phyloP scores from a whole-genome alignment of 2,888 invertebrate genomes.

The Mantis religiosa region DNA sequence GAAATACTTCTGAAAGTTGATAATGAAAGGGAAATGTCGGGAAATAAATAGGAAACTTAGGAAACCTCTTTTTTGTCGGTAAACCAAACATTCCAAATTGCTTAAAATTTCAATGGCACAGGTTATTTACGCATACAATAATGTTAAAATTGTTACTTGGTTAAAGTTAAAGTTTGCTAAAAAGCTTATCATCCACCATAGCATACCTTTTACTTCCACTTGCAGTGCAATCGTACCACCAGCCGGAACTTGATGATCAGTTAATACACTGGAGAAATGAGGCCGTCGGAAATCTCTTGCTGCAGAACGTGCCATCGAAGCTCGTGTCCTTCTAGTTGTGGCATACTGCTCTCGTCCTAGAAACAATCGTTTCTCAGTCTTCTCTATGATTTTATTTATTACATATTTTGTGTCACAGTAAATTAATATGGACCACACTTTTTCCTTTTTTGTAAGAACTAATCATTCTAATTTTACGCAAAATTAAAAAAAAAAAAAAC shows the following conservation, averaged over 20 bases:
- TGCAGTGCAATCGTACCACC: conserved; percentile 80
- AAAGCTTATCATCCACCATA: not conserved
- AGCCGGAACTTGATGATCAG: conserved; percentile 66
- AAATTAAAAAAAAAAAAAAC: too few relatives aligned
- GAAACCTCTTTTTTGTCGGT: too few relatives aligned
- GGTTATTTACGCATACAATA: too few relatives aligned
- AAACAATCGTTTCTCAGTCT: not conserved
- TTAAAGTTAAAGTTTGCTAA: not conserved
- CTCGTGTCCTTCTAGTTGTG: conserved; percentile 4
- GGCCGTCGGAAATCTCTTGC: conserved; percentile 56
- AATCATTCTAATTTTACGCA: too few relatives aligned
- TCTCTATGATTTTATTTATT: too few relatives aligned
- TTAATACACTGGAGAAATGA: conserved; percentile 62
- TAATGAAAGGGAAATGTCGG: too few relatives aligned
- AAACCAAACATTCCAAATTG: not conserved
- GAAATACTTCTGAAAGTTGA: too few relatives aligned
- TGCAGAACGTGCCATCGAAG: conserved; percentile 10
- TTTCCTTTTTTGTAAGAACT: too few relatives aligned
- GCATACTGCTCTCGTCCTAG: conserved; percentile 17
- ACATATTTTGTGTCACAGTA: too few relatives aligned
- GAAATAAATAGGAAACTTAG: too few relatives aligned
- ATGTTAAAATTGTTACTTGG: too few relatives aligned
- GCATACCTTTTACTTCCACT: conserved; percentile 66
- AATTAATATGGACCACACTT: too few relatives aligned
- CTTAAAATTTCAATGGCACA: not conserved